These are phyloP conservation scores for Hemicentrotus pulcherrimus DNA, from an alignment of 35 echinoderm and acorn worm species.

Conservation along the genomic window DNA sequence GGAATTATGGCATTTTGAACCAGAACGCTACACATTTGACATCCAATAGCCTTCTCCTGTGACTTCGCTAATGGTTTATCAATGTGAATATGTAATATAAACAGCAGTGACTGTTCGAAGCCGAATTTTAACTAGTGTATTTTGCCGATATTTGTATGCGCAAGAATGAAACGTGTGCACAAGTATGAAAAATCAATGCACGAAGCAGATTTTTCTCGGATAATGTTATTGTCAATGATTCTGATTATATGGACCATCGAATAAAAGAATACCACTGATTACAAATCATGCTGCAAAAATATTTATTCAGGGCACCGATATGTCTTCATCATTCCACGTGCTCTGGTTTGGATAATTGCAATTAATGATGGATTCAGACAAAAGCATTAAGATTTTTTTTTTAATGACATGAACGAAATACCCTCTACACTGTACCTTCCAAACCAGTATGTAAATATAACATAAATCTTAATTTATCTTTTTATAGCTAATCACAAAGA, in stretches of 20 bases:
- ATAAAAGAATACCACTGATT: neutral
- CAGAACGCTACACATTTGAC: conserved; percentile 27
- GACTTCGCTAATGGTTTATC: neutral
- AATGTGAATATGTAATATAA: neutral
- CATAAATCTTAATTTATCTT: too few species aligned
- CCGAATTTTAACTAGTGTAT: neutral
- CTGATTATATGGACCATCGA: neutral
- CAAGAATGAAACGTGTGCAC: neutral
- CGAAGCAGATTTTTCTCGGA: neutral
- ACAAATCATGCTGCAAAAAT: neutral
- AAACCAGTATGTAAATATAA: too few species aligned
- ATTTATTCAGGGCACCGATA: neutral
- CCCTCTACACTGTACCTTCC: too few species aligned
- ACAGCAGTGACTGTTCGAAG: neutral
- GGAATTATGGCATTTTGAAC: conserved; percentile 46
- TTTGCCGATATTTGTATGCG: neutral
- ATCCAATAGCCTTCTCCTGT: conserved; percentile 15
- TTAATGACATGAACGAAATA: too few species aligned
- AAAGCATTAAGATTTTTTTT: too few species aligned
- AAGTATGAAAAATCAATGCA: neutral
- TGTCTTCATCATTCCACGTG: too few species aligned
- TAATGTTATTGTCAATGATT: neutral
- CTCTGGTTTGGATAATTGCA: too few species aligned
- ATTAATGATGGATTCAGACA: too few species aligned
- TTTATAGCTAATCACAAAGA: too few species aligned